These are phyloP conservation scores for Empis livida DNA, from an alignment of 2,888 invertebrate species.

Conservation along the genomic window DNA sequence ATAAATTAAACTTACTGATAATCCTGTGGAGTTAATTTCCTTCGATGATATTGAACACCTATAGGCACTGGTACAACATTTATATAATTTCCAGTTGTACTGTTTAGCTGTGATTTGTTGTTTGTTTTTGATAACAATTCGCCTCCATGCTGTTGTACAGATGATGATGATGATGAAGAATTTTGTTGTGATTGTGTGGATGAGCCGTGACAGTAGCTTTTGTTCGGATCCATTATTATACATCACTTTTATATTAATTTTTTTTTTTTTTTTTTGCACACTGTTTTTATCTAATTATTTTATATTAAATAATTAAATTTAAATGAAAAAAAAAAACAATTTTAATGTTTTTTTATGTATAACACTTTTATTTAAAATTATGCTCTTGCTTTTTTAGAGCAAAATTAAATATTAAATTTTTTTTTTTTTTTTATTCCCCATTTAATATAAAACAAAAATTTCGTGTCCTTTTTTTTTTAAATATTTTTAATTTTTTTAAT, in stretches of 20 bases:
- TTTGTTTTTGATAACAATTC: slow-evolving; percentile 12
- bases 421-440: background rate
- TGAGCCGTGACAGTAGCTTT: slow-evolving; percentile 24
- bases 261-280: background rate
- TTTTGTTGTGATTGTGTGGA: slow-evolving; percentile 14
- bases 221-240: slow-evolving; percentile 26
- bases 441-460: no score
- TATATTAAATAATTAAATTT: background rate
- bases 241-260: background rate
- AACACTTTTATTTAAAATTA: no score
- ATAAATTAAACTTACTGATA: slow-evolving; percentile 34
- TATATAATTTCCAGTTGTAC: slow-evolving; percentile 28
- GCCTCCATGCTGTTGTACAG: slow-evolving; percentile 12
- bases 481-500: no score
- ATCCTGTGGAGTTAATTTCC: slow-evolving; percentile 32
- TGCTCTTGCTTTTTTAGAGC: no score
- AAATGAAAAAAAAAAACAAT: no score
- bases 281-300: background rate
- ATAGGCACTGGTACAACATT: slow-evolving; percentile 34
- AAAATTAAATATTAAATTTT: background rate
- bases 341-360: background rate
- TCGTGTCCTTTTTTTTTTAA: no score
- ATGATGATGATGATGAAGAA: slow-evolving; percentile 16
- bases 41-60: slow-evolving; percentile 33
- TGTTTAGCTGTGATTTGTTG: slow-evolving; percentile 20